Evolutionary conservation across 2,888 invertebrate genomes (phyloP).

Genomic region (Camptogramma bilineatum): DNA sequence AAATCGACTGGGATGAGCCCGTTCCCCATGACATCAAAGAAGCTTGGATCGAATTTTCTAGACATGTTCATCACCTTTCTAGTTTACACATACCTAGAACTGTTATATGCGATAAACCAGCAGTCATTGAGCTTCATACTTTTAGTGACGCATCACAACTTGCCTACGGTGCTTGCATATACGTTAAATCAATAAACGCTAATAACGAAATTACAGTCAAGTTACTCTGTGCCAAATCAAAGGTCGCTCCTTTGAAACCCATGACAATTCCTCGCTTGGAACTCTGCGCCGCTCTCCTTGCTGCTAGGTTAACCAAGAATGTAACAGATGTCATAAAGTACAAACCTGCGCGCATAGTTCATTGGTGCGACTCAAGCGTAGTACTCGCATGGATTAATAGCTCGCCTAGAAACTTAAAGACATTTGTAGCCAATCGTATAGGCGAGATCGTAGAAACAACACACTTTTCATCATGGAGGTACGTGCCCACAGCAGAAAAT

Average conservation of each 20-base stretch:
- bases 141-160: conserved; percentile 49
- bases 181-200: conserved; percentile 36
- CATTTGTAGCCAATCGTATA: background rate
- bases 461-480: background rate
- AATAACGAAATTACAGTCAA: conserved; percentile 2
- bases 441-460: background rate
- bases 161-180: conserved; percentile 51
- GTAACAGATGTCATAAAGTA: background rate
- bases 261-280: conserved; percentile 2
- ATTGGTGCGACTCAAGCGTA: conserved; percentile 2
- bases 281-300: background rate
- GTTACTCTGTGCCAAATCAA: background rate
- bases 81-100: conserved; percentile 40
- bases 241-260: background rate
- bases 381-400: background rate
- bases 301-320: background rate
- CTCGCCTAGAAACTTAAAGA: background rate
- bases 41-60: conserved; percentile 39
- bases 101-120: conserved; percentile 38
- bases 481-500: background rate
- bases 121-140: conserved; percentile 44
- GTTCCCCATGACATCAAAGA: conserved; percentile 37
- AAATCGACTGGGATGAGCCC: conserved; percentile 38
- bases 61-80: conserved; percentile 21
- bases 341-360: background rate